Base-by-base conservation (phyloP, 2,113 vertebrate genomes). In the Gadus macrocephalus region DNA sequence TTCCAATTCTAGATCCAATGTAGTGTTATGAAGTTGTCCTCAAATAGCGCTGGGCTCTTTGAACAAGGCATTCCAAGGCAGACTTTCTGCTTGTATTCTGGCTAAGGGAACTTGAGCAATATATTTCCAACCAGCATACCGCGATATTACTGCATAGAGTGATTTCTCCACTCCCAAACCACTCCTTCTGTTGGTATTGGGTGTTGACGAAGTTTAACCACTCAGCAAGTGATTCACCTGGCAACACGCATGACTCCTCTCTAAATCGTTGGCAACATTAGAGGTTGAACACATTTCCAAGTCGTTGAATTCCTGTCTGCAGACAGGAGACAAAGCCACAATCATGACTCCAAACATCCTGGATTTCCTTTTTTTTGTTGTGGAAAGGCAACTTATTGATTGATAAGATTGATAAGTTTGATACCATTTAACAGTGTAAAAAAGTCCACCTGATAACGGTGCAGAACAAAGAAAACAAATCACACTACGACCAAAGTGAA, bases 171-270 rank as follows among this genome's bases (percentile, higher is more conserved):
- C 91, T 87, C 90, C 91, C 85, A 78, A 56, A 81, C 82, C 91
- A 83, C 91, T 86, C 91, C 91, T 79, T 81, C 42, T 64, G 65
- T 80, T 81, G 91, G 90, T 87, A 92, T 92, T 87, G 83, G 83
- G 74, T 71, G 87, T 83, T 78, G 78, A 82, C 74, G 56, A 53
- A 19, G 42, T 77, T 76, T 25, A 80, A 69, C 80, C 71, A 77
- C 61, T 70, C 38, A 4, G n/a, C 59, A 22, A 22, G 9, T 1
- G 56, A 28, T 59, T 68, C 76, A 17, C n/a, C 55, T 17, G n/a
- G 55, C n/a, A 17, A n/a, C 55, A 16, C 55, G 55, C n/a, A 58
- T 58, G 42, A 49, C 42, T 49, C 42, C 55, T n/a, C 55, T 56
- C 15, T 14, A 58, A 58, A n/a, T 58, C 17, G 15, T 58, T 16